Percentiles rank a stretch among this genome's conserved stretches.
phyloP scores from a whole-genome alignment of 2,888 invertebrate genomes.

The Oscheius myriophilus region DNA sequence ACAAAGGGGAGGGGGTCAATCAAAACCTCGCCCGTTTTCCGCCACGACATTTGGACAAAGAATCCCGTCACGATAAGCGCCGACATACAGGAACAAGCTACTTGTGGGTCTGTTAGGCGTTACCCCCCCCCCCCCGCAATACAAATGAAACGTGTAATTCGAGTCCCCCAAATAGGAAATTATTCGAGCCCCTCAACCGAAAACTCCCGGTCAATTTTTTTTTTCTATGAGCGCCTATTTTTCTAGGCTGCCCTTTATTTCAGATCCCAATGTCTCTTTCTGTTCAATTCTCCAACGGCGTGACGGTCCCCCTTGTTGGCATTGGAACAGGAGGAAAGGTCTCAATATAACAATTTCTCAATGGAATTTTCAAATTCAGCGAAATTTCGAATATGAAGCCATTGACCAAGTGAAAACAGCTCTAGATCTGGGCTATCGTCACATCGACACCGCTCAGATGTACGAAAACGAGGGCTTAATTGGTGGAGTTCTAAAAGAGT shows the following conservation, averaged over 20 bases:
- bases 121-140: too few relatives aligned
- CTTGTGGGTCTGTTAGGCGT: too few relatives aligned
- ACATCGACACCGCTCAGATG: constrained; percentile 77
- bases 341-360: neutral
- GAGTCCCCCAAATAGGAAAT: too few relatives aligned
- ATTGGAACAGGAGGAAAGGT: constrained; percentile 41
- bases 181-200: too few relatives aligned
- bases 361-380: constrained; percentile 10
- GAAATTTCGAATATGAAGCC: constrained; percentile 7
- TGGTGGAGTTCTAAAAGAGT: constrained; percentile 77
- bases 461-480: constrained; percentile 81
- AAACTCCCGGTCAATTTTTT: neutral
- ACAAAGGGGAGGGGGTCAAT: too few relatives aligned
- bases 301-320: constrained; percentile 38
- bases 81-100: constrained; percentile 4
- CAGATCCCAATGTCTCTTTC: constrained; percentile 21
- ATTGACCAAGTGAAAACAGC: constrained; percentile 38
- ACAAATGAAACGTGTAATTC: too few relatives aligned
- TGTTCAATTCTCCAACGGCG: constrained; percentile 39
- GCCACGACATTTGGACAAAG: too few relatives aligned
- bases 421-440: constrained; percentile 54
- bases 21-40: too few relatives aligned
- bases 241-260: neutral
- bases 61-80: too few relatives aligned
- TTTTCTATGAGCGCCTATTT: constrained; percentile 1